Percentiles rank a stretch among this genome's conserved stretches.
Conservation (phyloP, 2,113 vertebrate genomes). For the Peucedramus taeniatus region DNA sequence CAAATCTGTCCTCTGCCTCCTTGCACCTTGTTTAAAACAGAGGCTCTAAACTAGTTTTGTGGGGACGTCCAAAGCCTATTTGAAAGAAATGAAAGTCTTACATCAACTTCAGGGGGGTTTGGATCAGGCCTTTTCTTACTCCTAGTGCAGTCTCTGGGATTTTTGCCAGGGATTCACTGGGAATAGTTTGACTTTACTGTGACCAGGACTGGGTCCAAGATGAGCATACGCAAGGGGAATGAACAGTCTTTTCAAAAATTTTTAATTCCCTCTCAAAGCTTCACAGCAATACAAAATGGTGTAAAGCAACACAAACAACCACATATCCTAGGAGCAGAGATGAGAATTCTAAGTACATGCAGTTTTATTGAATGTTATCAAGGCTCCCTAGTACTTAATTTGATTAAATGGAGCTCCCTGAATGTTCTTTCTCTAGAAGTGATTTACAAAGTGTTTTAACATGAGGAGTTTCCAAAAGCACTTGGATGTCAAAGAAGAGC, state of each 20-base stretch:
- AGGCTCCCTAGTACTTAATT: slow-evolving; percentile 61
- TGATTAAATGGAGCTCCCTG: slow-evolving; percentile 57
- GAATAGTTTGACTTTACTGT: slow-evolving; percentile 6
- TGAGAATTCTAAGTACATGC: slow-evolving; percentile 36
- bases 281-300: neutral
- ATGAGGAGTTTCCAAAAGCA: slow-evolving; percentile 71
- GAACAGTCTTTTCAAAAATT: neutral
- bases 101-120: neutral
- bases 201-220: slow-evolving; percentile 36
- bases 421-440: slow-evolving; percentile 66
- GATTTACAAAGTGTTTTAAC: slow-evolving; percentile 86
- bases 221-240: neutral
- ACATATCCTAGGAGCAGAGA: neutral
- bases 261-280: slow-evolving; percentile 13
- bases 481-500: slow-evolving; percentile 71
- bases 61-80: neutral
- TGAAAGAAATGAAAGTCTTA: neutral
- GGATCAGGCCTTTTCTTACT: neutral
- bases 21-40: neutral
- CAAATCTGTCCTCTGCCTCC: neutral
- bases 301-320: slow-evolving; percentile 8
- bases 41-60: neutral
- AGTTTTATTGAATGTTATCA: slow-evolving; percentile 57
- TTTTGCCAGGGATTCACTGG: slow-evolving; percentile 5
- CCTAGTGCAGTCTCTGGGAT: neutral